Evolutionary conservation across 2,888 invertebrate genomes (phyloP), one percentile per base, ranked within the genome.

Genomic region (Danaus chrysippus): DNA sequence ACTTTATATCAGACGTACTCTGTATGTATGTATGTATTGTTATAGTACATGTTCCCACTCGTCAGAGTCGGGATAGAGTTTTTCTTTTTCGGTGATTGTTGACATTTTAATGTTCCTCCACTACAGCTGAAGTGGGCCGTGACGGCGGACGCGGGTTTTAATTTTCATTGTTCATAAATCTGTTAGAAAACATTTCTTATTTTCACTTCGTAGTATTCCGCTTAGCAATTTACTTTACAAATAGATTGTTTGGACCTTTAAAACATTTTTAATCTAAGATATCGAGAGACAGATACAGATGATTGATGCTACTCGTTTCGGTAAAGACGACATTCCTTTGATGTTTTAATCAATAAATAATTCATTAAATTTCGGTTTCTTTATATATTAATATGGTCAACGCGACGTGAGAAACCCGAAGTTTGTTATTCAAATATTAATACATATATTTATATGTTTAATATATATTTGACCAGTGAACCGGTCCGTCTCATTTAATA

Each of bases 91-190:
- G 49, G 49, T 11, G 11, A 49, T 17, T 17, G 17, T 49, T 49
- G 49, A 49, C 49, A 49, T 49, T 49, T 49, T 49, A 17, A 46
- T 13, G 49, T 49, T 49, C 17, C 17, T 34, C 49, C 49, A 49
- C 49, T 49, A 17, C 49, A 49, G 17, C 49, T 49, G 5, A 17
- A 49, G 49, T 49, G n/a, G 49, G 10, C 49, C 17, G 17, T 17
- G 49, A 17, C 17, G 49, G 17, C 10, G 13, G 10, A 17, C 49
- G n/a, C 17, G 10, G 9, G 2, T 49, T 49, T 17, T 10, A 17
- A 49, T 46, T 15, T 49, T 49, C 49, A 49, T 49, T 49, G 49
- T 49, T 17, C 17, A 49, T 17, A 49, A 17, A 49, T 49, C 17
- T 49, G 1, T 10, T 49, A 8, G 10, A 49, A 17, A 17, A 17